Conservation (phyloP, 2,888 invertebrate genomes). For the Folsomia manolachei region DNA sequence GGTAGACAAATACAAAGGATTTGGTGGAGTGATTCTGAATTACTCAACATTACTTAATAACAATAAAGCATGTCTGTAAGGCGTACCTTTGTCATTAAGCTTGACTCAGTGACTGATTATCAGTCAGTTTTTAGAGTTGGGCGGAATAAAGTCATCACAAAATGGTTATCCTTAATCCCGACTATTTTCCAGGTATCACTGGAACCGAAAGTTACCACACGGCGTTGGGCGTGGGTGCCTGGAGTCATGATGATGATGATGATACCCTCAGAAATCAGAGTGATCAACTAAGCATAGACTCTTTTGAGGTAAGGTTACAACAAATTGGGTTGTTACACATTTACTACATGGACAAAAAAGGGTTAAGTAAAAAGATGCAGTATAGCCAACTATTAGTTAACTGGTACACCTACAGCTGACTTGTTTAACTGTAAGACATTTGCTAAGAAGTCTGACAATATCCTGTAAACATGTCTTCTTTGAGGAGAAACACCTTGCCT, state of each 20-base stretch:
- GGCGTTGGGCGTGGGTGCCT: constrained; percentile 31
- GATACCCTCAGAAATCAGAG: constrained; percentile 43
- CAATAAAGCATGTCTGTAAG: background rate
- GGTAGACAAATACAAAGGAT: background rate
- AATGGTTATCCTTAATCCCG: background rate
- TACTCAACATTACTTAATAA: background rate
- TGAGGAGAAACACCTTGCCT: background rate
- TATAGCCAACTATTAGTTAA: too few species aligned
- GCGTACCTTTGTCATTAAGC: background rate
- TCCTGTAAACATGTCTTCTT: too few species aligned
- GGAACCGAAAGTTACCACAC: constrained; percentile 43
- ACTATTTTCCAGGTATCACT: constrained; percentile 27
- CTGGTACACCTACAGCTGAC: too few species aligned
- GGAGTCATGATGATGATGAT: constrained; percentile 33
- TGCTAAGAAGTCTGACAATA: too few species aligned
- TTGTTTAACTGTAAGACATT: too few species aligned
- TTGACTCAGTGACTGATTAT: background rate
- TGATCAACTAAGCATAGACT: constrained; percentile 46
- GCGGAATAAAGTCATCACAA: too few species aligned
- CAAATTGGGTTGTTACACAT: too few species aligned
- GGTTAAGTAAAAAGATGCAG: too few species aligned
- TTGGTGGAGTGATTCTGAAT: background rate
- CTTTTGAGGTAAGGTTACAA: constrained; percentile 41
- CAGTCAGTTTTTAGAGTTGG: background rate
- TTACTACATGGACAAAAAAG: too few species aligned